Base-by-base conservation (phyloP, 2,888 invertebrate genomes). In the Hartigia nigra region DNA sequence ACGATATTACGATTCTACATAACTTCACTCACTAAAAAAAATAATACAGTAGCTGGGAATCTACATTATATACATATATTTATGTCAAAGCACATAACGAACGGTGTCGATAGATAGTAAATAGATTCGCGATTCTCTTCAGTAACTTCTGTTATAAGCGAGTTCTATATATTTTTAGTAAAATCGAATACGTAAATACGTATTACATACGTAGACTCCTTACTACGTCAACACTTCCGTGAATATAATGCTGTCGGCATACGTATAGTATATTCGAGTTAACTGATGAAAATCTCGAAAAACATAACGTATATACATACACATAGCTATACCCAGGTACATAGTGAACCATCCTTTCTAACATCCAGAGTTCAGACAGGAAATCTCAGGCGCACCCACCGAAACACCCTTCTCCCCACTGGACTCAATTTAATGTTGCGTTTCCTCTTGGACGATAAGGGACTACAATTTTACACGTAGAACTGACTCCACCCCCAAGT, bases 321-420 rank as follows among this genome's bases (percentile, higher is more conserved):
- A 55, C 55, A 9, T 39, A 55, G 55, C 55, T 23, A 55, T 2
- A 23, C 5, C 9, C 23, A 32, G 3, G 79, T 82, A 86, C 83
- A 84, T 86, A 85, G 87, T 86, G 86, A 88, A 86, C 85, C 85
- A 86, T 88, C 85, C 85, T 87, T 87, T 84, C 88, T 88, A 87
- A 84, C 85, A 86, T 87, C 85, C 87, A 86, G 86, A 86, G 88
- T 85, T 86, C 84, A 84, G 86, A 90, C 90, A 90, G 90, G 90
- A 90, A 90, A 90, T 90, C 90, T 90, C 90, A 87, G 90, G 90
- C 90, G 90, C 90, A 90, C 90, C 90, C 90, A 90, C 90, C 89
- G 90, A 89, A 90, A 90, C 90, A 90, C 86, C 87, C 90, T 88
- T 87, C 88, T 89, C 55, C 88, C 87, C 86, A 85, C 88, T 88